A percentile compares a stretch with the other conserved stretches of the same genome.
These are phyloP conservation scores for Distichodus sexfasciatus DNA, from an alignment of 2,797 vertebrate species.

Conservation along the genomic window DNA sequence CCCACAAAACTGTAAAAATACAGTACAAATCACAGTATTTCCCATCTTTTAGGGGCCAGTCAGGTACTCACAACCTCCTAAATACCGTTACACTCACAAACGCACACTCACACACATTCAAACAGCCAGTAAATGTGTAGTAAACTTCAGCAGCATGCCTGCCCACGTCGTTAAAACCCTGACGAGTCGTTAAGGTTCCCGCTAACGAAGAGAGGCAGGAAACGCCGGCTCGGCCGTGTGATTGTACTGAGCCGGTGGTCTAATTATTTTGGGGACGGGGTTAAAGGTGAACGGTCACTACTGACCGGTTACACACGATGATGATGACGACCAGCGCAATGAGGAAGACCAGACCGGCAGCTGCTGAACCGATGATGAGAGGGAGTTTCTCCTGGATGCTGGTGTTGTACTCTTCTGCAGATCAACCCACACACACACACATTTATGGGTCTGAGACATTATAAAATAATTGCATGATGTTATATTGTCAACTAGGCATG, in stretches of 20 bases:
- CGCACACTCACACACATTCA: conserved; percentile 75
- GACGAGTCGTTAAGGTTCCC: conserved; percentile 18
- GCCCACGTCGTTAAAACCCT: conserved; percentile 9
- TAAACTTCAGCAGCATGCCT: background rate
- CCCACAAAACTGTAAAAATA: too few species aligned
- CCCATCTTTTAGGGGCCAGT: too few species aligned
- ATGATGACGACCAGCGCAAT: conserved; percentile 91
- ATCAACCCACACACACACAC: conserved; percentile 33
- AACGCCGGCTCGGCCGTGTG: background rate
- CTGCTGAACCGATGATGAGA: conserved; percentile 93
- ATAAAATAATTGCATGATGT: too few species aligned
- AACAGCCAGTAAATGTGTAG: background rate
- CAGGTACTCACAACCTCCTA: too few species aligned
- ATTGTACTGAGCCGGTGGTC: conserved; percentile 4
- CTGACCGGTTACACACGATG: conserved; percentile 95
- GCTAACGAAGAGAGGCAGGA: conserved; percentile 34
- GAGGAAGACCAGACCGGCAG: conserved; percentile 93
- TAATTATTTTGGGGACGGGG: conserved; percentile 7
- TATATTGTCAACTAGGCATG: too few species aligned
- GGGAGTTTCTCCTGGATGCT: conserved; percentile 97
- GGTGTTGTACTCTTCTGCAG: conserved; percentile 91
- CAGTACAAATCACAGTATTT: too few species aligned
- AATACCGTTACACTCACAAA: conserved; percentile 74
- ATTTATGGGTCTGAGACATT: too few species aligned
- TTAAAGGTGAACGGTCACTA: conserved; percentile 31